These are phyloP conservation scores for Cordylochernes scorpioides DNA, from an alignment of 2,888 invertebrate genomes.

Conservation along the genomic window DNA sequence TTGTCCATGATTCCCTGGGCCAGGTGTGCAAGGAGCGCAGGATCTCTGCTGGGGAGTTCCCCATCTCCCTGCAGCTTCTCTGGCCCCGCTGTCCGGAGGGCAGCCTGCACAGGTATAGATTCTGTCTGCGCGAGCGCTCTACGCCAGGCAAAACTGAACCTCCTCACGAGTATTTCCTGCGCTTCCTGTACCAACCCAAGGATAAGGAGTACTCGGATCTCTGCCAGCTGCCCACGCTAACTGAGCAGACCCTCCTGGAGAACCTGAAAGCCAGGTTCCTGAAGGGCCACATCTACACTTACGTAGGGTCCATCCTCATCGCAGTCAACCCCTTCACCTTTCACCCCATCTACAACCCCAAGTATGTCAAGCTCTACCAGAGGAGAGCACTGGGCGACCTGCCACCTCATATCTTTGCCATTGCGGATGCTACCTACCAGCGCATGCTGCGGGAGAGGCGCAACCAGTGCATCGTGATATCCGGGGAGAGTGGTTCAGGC, in stretches of 20 bases:
- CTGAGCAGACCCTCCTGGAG: conserved; percentile 69
- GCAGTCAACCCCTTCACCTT: conserved; percentile 57
- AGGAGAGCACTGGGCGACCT: conserved; percentile 66
- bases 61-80: conserved; percentile 26
- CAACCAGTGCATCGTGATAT: conserved; percentile 83
- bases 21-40: conserved; percentile 75
- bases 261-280: conserved; percentile 65
- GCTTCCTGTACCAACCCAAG: conserved; percentile 67
- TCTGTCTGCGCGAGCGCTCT: conserved; percentile 64
- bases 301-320: conserved; percentile 79
- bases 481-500: conserved; percentile 79
- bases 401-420: conserved; percentile 88
- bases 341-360: conserved; percentile 90
- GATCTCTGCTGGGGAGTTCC: conserved; percentile 37
- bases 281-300: conserved; percentile 80
- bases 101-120: conserved; percentile 29
- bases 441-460: conserved; percentile 69
- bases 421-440: conserved; percentile 76
- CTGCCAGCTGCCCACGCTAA: conserved; percentile 78
- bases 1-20: conserved; percentile 27
- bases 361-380: conserved; percentile 83
- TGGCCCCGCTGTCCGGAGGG: conserved; percentile 21
- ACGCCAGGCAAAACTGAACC: conserved; percentile 42
- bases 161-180: conserved; percentile 67
- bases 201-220: conserved; percentile 83